phyloP scores from a whole-genome alignment of 2,113 vertebrate species.

The Ochotona curzoniae region DNA sequence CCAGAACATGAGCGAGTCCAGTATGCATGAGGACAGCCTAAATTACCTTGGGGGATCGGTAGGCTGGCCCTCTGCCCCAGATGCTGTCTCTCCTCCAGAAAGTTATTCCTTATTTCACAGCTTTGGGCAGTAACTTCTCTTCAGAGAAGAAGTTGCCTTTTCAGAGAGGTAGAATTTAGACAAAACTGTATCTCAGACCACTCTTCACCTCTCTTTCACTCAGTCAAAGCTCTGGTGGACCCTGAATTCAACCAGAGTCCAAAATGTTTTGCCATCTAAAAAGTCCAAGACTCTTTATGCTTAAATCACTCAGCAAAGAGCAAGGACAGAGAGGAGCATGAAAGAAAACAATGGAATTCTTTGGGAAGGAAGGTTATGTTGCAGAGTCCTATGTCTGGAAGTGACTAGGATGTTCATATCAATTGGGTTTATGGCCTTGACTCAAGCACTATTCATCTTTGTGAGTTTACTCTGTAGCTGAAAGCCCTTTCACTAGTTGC shows the following conservation, averaged over 20 bases:
- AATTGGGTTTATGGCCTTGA: slow-evolving; percentile 1
- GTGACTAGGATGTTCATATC: background rate
- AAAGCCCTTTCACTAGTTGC: background rate
- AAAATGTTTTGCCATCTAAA: background rate
- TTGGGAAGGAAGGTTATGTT: background rate
- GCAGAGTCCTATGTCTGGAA: background rate
- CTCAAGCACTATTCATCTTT: slow-evolving; percentile 60
- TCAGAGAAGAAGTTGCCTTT: background rate
- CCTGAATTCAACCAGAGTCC: background rate
- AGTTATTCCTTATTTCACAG: background rate
- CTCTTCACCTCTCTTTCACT: background rate
- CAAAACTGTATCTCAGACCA: background rate
- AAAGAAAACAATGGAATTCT: background rate
- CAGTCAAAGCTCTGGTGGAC: background rate
- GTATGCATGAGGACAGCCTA: slow-evolving; percentile 81
- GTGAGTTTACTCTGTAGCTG: slow-evolving; percentile 64
- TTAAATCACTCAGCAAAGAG: background rate
- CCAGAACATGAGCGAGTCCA: slow-evolving; percentile 81
- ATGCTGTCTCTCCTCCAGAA: slow-evolving; percentile 50
- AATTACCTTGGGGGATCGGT: slow-evolving; percentile 81
- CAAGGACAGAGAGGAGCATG: background rate
- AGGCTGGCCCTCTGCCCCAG: background rate
- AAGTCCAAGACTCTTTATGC: background rate
- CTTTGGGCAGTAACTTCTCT: background rate
- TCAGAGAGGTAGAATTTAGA: slow-evolving; percentile 18